Evolutionary conservation across 2,797 vertebrate species (phyloP), one percentile per base, ranked within the genome.

Genomic region (Gallinago nigripennis): DNA sequence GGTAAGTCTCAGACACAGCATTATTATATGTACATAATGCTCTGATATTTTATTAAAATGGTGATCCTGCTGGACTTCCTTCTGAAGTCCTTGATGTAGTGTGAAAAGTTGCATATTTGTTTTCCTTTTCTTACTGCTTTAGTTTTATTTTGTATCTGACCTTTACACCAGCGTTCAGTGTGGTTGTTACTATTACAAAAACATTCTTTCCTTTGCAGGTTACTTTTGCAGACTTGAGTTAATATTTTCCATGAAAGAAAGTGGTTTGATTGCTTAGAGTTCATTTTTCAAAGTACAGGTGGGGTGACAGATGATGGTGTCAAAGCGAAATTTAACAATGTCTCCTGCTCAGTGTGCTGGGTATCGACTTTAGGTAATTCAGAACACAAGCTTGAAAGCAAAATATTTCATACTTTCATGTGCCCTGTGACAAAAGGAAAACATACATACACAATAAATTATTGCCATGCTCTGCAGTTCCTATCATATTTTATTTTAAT

Each of bases 1-100:
- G 99, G 99, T 99, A 98, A 99, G 99, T 98, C 87, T 88, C 45
- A 85, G 63, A 69, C 16, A 28, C 24, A 27, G 13, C 20, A 37
- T 76, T 96, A 48, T 82, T 70, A 9, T 43, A 41, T 60, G n/a
- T 41, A 30, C 16, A 2, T 76, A 85, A 78, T 45, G 6, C 12
- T 71, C 37, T 61, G 25, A 3, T 79, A 50, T 54, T 85, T 86
- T 77, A 70, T 73, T 90, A 23, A 87, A 94, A 54, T 35, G 8
- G 7, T 61, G 17, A n/a, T 78, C 43, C 46, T 70, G 78, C 31
- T 78, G 65, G 81, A 90, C 39, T 54, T 88, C 28, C 12, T 60
- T 86, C 50, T 58, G 17, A 56, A 58, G 35, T 33, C 30, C 48
- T 89, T 77, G 85, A 50, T 77, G 91, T 77, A 37, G 8, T 85